These are phyloP conservation scores for Penaeus chinensis DNA, from an alignment of 1,140 invertebrate genomes.

Conservation along the genomic window DNA sequence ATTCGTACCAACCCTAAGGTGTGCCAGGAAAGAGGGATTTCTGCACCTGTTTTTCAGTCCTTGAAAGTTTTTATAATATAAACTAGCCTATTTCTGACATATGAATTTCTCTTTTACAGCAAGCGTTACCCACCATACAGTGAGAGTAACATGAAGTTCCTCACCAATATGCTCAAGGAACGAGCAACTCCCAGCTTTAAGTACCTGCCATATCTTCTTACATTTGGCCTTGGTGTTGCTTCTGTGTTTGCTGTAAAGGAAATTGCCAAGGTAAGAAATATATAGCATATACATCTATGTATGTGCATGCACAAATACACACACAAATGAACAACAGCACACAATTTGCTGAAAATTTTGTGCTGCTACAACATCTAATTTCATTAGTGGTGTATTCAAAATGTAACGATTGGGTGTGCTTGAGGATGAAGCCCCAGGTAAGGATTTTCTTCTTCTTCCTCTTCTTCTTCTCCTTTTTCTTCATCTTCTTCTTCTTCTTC, in stretches of 20 bases:
- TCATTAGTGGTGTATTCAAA: no score
- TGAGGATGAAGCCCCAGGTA: no score
- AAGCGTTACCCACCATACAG: constrained; percentile 71
- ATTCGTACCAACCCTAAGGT: no score
- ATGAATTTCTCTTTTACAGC: constrained; percentile 64
- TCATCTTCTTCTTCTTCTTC: no score
- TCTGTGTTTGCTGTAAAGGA: constrained; percentile 50
- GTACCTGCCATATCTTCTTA: constrained; percentile 47
- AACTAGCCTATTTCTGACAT: neutral
- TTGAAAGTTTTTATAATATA: neutral
- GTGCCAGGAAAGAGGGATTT: no score
- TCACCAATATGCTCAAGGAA: constrained; percentile 66
- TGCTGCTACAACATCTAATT: no score
- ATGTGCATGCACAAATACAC: no score
- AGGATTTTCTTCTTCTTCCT: no score
- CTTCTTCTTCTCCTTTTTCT: no score
- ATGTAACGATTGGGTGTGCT: no score
- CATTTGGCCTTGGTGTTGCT: constrained; percentile 56
- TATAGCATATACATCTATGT: neutral
- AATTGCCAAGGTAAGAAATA: constrained; percentile 55
- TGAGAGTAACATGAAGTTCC: constrained; percentile 67
- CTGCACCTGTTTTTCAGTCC: neutral
- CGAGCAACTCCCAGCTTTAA: constrained; percentile 49
- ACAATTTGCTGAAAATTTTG: no score
- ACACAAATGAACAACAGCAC: no score